Base-by-base conservation (phyloP, 2,113 vertebrate genomes). In the Orthonyx spaldingii region DNA sequence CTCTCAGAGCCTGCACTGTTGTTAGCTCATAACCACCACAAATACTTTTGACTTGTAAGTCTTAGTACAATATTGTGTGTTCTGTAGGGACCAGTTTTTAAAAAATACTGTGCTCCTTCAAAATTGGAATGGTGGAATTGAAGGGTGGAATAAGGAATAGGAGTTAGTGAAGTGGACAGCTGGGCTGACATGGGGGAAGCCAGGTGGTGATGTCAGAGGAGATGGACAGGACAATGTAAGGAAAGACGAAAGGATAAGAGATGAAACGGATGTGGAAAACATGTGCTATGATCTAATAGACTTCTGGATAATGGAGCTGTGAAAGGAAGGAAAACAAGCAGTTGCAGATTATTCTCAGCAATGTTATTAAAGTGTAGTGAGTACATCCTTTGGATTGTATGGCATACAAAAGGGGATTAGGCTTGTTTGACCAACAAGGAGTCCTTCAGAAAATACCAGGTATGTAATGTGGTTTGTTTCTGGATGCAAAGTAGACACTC, bases 231-330 rank as follows among this genome's bases (percentile, higher is more conserved):
- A 97, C 92, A 96, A 96, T 94, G 60, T 74, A 55, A 95, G 95
- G 94, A 96, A 96, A 47, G 76, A 93, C 79, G 75, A 94, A 85
- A 80, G 82, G 68, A 66, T 92, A 84, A 83, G 91, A 93, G 90
- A 88, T 90, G 79, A 90, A 90, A 90, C 5, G 0, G 35, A 47
- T 3, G 0, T 91, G 94, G 82, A 85, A 96, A 94, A 90, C 56
- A 77, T 4, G 15, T 6, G 3, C 59, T 50, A 4, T 94, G 84
- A 66, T 91, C 49, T 95, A 69, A 91, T 6, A n/a, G 44, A 8
- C 37, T 68, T 4, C 24, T 87, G 53, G 82, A 44, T 89, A 82
- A 87, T 76, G 53, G 26, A 71, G n/a, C 65, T 4, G 16, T 65
- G 78, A 87, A 93, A 95, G 93, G 91, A 95, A 96, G 91, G 70